Evolutionary conservation across 2,888 invertebrate genomes (phyloP).

Genomic region (Cabera pusaria): DNA sequence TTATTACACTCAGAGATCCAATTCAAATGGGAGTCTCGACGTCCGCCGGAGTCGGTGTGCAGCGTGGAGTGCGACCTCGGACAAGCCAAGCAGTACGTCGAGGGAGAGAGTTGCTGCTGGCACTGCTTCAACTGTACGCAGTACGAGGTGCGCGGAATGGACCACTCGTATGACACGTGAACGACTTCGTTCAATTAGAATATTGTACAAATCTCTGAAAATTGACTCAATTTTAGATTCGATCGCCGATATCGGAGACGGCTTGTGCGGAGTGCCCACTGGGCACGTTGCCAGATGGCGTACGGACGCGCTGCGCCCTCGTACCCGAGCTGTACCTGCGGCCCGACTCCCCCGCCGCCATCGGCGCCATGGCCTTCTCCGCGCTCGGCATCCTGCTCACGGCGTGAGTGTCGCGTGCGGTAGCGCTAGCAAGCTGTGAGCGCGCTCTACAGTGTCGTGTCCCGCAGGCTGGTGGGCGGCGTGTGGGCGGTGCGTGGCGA

Average conservation of each 20-base stretch:
- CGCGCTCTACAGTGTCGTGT: not conserved
- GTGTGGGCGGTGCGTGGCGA: slow-evolving; percentile 93
- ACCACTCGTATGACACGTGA: too few relatives aligned
- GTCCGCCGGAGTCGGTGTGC: slow-evolving; percentile 93
- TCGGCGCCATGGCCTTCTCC: slow-evolving; percentile 95
- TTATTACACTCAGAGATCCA: slow-evolving; percentile 85
- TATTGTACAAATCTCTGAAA: slow-evolving; percentile 30
- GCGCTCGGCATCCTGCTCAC: slow-evolving; percentile 92
- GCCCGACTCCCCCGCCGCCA: slow-evolving; percentile 92
- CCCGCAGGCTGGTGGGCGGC: slow-evolving; percentile 84
- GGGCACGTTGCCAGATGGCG: slow-evolving; percentile 91
- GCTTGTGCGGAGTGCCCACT: slow-evolving; percentile 91
- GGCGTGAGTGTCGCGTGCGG: slow-evolving; percentile 56
- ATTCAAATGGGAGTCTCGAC: slow-evolving; percentile 90
- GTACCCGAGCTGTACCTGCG: slow-evolving; percentile 92
- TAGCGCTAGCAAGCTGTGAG: not conserved
- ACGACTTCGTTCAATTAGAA: too few relatives aligned
- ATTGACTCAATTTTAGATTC: slow-evolving; percentile 85
- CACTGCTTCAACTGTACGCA: slow-evolving; percentile 89
- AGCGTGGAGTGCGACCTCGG: slow-evolving; percentile 94
- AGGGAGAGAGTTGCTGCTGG: slow-evolving; percentile 97
- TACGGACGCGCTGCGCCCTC: slow-evolving; percentile 87
- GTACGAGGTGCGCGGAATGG: slow-evolving; percentile 51
- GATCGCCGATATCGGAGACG: slow-evolving; percentile 90
- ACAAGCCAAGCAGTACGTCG: slow-evolving; percentile 96